Base-by-base conservation (phyloP, 2,797 vertebrate species). In the Iguana delicatissima region DNA sequence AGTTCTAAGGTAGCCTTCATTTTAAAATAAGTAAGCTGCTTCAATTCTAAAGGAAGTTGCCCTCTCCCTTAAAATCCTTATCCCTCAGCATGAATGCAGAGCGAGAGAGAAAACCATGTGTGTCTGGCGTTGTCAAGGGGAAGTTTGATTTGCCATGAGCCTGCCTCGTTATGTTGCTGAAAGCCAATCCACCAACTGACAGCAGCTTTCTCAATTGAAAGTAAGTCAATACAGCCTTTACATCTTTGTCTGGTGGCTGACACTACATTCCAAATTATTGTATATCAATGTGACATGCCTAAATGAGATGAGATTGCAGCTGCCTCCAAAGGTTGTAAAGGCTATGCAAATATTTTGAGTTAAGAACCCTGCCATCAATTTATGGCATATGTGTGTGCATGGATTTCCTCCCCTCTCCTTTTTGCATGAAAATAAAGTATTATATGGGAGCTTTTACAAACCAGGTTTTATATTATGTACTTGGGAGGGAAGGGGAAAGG, bases 121-220 rank as follows among this genome's bases (percentile, higher is more conserved):
- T 69, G 29, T 69, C 8, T 62, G 16, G 59, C 16, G 59, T 69
- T 93, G 88, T 13, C 52, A 93, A 72, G 46, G 62, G 29, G 35
- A 55, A 90, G 46, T 90, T 80, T 52, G 84, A 26, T 95, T 94
- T 93, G 86, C 77, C 35, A 29, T 62, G 57, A 67, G 14, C 24
- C n/a, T 91, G 74, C 80, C 46, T 85, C 32, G 38, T 88, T 94
- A 89, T 81, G 87, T 80, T 84, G 80, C 18, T 86, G 80, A 94
- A 86, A 92, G 73, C n/a, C 87, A 92, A 8, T 74, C 32, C 59
- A 20, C 84, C 46, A 92, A 91, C 59, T 74, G 79, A 91, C 67
- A 91, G 73, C 59, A 93, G 59, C 85, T 91, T 92, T 93, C 86
- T 77, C 91, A 88, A 84, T 6, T 32, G 8, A 94, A 94, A 89